Conservation (phyloP, 1,140 invertebrate genomes). For the Drosophila serrata region DNA sequence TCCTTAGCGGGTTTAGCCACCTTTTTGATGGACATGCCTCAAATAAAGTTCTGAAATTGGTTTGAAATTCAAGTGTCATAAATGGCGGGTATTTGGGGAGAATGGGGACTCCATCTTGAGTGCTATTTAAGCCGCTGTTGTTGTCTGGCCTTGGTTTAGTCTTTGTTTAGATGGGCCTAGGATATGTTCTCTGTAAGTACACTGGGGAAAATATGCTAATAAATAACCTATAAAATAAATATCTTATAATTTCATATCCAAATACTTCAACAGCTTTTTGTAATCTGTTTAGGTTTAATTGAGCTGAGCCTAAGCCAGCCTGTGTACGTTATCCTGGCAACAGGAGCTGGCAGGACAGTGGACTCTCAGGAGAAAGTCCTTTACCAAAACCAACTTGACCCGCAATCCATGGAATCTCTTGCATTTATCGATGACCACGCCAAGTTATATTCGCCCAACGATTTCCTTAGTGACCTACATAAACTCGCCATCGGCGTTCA, state of each 20-base stretch:
- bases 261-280: slow-evolving; percentile 10
- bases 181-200: slow-evolving; percentile 25
- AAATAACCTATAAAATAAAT: no score
- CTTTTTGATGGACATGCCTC: slow-evolving; percentile 27
- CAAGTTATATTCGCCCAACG: not conserved
- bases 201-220: not conserved
- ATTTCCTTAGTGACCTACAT: slow-evolving; percentile 36
- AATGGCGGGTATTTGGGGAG: not conserved
- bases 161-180: not conserved
- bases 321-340: slow-evolving; percentile 18
- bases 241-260: no score
- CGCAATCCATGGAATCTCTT: slow-evolving; percentile 12
- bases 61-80: slow-evolving; percentile 28
- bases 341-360: not conserved
- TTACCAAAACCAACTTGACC: not conserved
- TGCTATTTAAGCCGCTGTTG: slow-evolving; percentile 21
- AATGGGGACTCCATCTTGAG: not conserved
- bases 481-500: slow-evolving; percentile 28
- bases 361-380: not conserved
- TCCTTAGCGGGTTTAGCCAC: slow-evolving; percentile 18
- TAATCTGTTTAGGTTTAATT: not conserved
- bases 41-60: slow-evolving; percentile 47
- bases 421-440: slow-evolving; percentile 13
- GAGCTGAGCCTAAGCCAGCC: slow-evolving; percentile 1
- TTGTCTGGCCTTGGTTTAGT: slow-evolving; percentile 10